Conservation (phyloP, 1,140 invertebrate genomes). For the Papilio glaucus region DNA sequence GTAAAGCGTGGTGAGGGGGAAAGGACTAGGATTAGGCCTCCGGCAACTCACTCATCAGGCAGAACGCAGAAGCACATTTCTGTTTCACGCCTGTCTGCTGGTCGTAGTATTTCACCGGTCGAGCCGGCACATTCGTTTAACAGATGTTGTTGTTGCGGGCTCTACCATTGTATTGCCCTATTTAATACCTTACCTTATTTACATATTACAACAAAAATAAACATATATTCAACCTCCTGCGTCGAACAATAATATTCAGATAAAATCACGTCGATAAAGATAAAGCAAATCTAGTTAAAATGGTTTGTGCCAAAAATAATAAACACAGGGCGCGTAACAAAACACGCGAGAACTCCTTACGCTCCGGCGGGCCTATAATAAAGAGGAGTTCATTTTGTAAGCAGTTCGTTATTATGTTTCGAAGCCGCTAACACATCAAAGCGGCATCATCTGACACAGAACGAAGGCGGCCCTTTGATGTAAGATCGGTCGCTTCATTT, state of each 20-base stretch:
- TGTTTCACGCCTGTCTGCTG: too few relatives aligned
- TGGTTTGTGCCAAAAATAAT: conserved; percentile 17
- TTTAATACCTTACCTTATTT: too few relatives aligned
- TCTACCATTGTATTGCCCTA: too few relatives aligned
- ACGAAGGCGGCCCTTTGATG: conserved; percentile 35
- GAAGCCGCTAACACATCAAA: conserved; percentile 35
- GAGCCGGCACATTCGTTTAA: too few relatives aligned
- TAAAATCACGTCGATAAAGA: background rate
- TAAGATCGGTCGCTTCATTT: conserved; percentile 37
- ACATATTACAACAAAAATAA: too few relatives aligned
- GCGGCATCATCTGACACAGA: conserved; percentile 31
- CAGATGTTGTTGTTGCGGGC: too few relatives aligned
- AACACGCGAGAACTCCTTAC: conserved; percentile 7
- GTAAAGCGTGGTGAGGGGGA: too few relatives aligned
- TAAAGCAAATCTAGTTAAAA: background rate
- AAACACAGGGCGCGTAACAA: conserved; percentile 20
- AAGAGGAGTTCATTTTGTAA: conserved; percentile 27
- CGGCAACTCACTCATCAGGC: too few relatives aligned
- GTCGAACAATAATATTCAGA: background rate
- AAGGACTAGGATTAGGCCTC: too few relatives aligned
- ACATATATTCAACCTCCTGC: too few relatives aligned
- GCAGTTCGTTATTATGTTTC: conserved; percentile 30
- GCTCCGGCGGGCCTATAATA: conserved; percentile 19
- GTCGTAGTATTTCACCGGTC: too few relatives aligned
- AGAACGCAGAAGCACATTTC: too few relatives aligned